Conservation (phyloP, 2,888 invertebrate genomes). For the Nomada lathburiana region DNA sequence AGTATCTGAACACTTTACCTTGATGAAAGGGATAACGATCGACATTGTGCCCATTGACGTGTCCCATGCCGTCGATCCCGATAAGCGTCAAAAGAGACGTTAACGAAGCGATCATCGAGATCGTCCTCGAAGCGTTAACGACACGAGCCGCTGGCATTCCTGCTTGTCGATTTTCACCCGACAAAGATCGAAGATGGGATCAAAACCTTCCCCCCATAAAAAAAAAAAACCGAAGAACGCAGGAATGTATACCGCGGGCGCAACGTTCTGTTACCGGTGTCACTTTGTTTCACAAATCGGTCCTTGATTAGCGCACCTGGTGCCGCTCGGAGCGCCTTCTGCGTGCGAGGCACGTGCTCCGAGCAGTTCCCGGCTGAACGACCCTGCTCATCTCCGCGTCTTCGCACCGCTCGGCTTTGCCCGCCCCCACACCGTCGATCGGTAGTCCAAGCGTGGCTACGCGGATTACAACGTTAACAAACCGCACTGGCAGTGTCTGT, state of each 20-base stretch:
- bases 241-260: neutral
- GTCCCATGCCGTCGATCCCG: slow-evolving; percentile 67
- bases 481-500: slow-evolving; percentile 18
- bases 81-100: slow-evolving; percentile 60
- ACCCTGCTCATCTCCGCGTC: slow-evolving; percentile 74
- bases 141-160: slow-evolving; percentile 63
- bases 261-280: slow-evolving; percentile 41
- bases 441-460: neutral
- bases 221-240: neutral
- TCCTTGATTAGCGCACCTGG: slow-evolving; percentile 69
- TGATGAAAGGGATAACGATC: slow-evolving; percentile 55
- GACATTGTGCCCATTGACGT: slow-evolving; percentile 48
- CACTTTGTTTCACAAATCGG: slow-evolving; percentile 54
- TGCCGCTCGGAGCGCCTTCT: slow-evolving; percentile 75
- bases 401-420: slow-evolving; percentile 21
- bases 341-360: slow-evolving; percentile 81
- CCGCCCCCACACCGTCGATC: neutral
- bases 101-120: slow-evolving; percentile 64
- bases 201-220: neutral
- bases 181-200: slow-evolving; percentile 24
- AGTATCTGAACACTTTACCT: slow-evolving; percentile 47
- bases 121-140: slow-evolving; percentile 53
- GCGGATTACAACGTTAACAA: neutral
- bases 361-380: slow-evolving; percentile 73
- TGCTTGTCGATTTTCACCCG: slow-evolving; percentile 35